Base-by-base conservation (phyloP, 2,113 vertebrate genomes). In the Aplodontia rufa region DNA sequence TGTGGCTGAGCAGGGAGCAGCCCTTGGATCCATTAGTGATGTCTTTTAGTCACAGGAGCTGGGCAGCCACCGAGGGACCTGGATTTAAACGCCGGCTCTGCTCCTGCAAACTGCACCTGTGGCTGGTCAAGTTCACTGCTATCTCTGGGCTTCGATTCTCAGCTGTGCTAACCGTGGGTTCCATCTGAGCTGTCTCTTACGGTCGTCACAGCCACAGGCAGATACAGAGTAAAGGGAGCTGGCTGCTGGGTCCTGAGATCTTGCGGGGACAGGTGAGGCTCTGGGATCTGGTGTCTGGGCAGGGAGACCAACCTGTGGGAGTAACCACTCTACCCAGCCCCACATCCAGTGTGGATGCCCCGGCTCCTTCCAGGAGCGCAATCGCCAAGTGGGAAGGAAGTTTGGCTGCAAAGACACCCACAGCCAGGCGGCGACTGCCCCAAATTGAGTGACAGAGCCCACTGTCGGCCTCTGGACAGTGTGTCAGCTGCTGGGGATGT, bases 131-230 rank as follows among this genome's bases (percentile, higher is more conserved):
- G 28, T 22, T 49, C 47, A 47, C 62, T 1, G 3, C 42, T n/a
- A n/a, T n/a, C n/a, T 35, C 11, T 20, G 68, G 9, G 3, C 13
- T 30, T 8, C 6, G 62, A 45, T 30, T 64, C 53, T 22, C 55
- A 2, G 2, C 22, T 0, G 6, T 0, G 17, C 12, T 28, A 6
- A 51, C 14, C 0, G 0, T 0, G 5, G 13, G 90, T 17, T 76
- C 8, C 14, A 2, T 6, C 11, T 11, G 3, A 2, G 8, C 2
- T 1, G 0, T 32, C 24, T 58, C 32, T 8, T 8, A 0, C 0
- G 2, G 49, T 2, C 8, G 5, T 4, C 32, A 5, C 1, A 3
- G 45, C 51, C 62, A 12, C 1, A 17, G 40, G 16, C 0, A 20
- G 55, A 26, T 4, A 35, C 64, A 17, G 58, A 0, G 17, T 1